Percentiles rank a stretch among this genome's conserved stretches.
Conservation (phyloP, 2,888 invertebrate species). For the Ormyrus rosae region DNA sequence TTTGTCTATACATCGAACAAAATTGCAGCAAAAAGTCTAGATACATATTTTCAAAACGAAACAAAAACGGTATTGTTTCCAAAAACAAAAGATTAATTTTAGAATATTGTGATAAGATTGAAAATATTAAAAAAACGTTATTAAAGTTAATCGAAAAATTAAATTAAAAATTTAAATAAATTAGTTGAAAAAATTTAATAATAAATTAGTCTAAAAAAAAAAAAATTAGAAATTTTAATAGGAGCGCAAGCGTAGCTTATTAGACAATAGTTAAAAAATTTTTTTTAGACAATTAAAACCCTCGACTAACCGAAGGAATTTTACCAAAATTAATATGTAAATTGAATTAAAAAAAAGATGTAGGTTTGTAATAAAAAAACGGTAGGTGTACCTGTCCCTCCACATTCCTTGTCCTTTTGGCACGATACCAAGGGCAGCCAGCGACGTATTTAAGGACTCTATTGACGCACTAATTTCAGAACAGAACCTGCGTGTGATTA, state of each 20-base stretch:
- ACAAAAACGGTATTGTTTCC: neutral
- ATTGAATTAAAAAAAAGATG: slow-evolving; percentile 14
- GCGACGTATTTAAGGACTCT: slow-evolving; percentile 75
- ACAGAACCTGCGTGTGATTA: slow-evolving; percentile 73
- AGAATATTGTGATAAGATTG: neutral
- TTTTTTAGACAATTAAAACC: slow-evolving; percentile 29
- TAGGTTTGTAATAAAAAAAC: slow-evolving; percentile 49
- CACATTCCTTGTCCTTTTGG: slow-evolving; percentile 76
- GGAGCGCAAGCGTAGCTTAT: slow-evolving; percentile 55
- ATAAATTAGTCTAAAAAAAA: slow-evolving; percentile 49
- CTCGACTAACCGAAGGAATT: slow-evolving; percentile 24
- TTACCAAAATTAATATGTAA: slow-evolving; percentile 22
- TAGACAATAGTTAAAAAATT: slow-evolving; percentile 48
- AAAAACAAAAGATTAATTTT: slow-evolving; percentile 5
- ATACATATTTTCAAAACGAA: slow-evolving; percentile 14
- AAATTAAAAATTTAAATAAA: slow-evolving; percentile 31
- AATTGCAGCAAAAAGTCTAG: neutral
- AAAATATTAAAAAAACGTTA: slow-evolving; percentile 7
- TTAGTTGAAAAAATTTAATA: slow-evolving; percentile 42
- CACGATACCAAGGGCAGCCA: slow-evolving; percentile 75
- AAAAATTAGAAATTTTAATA: slow-evolving; percentile 44
- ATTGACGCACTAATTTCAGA: slow-evolving; percentile 75
- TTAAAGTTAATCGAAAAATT: slow-evolving; percentile 37
- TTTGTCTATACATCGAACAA: slow-evolving; percentile 19
- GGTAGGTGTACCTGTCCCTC: slow-evolving; percentile 76